Conservation (phyloP, 2,113 vertebrate species). For the Mastomys natalensis region DNA sequence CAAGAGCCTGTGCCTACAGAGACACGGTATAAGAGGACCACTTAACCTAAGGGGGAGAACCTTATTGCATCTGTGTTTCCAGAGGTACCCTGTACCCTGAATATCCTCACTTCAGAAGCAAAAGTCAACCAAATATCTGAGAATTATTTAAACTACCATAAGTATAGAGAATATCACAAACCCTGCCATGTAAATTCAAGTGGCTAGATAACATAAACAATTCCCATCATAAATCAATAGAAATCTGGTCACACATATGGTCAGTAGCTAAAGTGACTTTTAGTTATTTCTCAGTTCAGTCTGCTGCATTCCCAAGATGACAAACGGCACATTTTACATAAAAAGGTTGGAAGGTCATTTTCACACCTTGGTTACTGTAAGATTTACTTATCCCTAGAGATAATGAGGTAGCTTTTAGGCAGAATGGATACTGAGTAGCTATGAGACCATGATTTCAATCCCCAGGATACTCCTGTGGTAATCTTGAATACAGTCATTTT, state of each 20-base stretch:
- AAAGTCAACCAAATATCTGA: not conserved
- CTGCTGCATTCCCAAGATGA: not conserved
- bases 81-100: not conserved
- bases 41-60: not conserved
- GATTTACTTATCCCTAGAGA: not conserved
- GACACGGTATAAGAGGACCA: not conserved
- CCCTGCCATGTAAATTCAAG: not conserved
- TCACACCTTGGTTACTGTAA: not conserved
- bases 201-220: not conserved
- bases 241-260: not conserved
- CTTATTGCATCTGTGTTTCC: not conserved
- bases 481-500: not conserved
- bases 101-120: not conserved
- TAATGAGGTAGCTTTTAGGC: not conserved
- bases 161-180: not conserved
- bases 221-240: not conserved
- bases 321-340: not conserved
- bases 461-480: accelerated
- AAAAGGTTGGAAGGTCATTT: not conserved
- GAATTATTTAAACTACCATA: not conserved
- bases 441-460: not conserved
- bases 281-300: not conserved
- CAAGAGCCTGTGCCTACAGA: not conserved
- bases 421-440: too few relatives aligned
- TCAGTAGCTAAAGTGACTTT: not conserved